Base-by-base conservation (phyloP, 2,888 invertebrate genomes). In the Pterostichus niger region DNA sequence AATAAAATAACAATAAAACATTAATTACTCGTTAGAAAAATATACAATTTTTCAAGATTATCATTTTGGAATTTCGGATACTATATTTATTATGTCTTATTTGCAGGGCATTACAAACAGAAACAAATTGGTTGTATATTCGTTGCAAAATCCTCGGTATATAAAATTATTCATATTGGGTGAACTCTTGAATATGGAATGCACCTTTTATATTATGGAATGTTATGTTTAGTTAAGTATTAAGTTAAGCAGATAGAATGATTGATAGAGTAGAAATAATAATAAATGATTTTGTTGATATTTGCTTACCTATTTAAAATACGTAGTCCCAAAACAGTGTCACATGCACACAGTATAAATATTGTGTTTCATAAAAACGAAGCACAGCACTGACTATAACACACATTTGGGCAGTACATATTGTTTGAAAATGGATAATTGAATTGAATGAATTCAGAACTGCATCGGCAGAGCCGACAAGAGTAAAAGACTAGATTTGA, bases 301-400 rank as follows among this genome's bases (percentile, higher is more conserved):
- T 59, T 59, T 31, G 31, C 75, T 75, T 52, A 75, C 75, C 75
- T 75, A 52, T 75, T 75, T 75, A 75, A 75, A 49, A 31, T 75
- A 75, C 52, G 75, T 75, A 52, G 75, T 75, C 52, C 75, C 75
- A 75, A 75, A 75, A 75, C 49, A 75, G 75, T 75, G 49, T 75
- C 75, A 75, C 75, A 75, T 75, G 75, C 52, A 75, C 52, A 75
- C 75, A 52, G 52, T 52, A 75, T 75, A 75, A 75, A 75, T 75
- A 75, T 75, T 33, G 75, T 52, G 75, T 75, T 75, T 75, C 75
- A 75, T 75, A 75, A 75, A 75, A 75, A 75, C 52, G 75, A 75
- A 75, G 49, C 52, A 75, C 75, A 52, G 52, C 75, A 75, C 75
- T 49, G 49, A 52, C 49, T 75, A 44, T 71, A 71, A 75, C 75